Evolutionary conservation across 2,797 vertebrate species (phyloP).

Genomic region (Chrosomus eos): DNA sequence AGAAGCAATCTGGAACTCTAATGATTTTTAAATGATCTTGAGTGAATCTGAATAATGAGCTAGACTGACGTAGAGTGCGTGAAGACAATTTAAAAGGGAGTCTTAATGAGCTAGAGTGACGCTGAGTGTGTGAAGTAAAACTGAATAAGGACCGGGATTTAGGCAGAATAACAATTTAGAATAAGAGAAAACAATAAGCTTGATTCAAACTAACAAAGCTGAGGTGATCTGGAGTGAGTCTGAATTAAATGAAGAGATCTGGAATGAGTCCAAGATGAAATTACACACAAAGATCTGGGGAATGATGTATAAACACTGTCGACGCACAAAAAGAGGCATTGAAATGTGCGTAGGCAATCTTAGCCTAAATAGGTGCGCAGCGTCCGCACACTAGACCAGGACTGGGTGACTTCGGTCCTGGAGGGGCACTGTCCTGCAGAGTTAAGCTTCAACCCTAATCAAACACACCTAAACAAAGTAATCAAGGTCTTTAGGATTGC

Average conservation of each 20-base stretch:
- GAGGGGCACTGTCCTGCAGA: too few species aligned
- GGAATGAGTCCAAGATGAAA: background rate
- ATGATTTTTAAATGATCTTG: background rate
- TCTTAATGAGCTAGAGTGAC: background rate
- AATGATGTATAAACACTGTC: background rate
- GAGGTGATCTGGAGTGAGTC: background rate
- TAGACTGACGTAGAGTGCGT: background rate
- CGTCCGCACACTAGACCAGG: too few species aligned
- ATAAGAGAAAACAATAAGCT: background rate
- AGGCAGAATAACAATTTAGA: background rate
- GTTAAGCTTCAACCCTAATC: too few species aligned
- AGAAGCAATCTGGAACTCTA: background rate
- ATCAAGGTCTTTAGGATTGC: too few species aligned
- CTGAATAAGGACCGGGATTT: background rate
- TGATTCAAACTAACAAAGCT: background rate
- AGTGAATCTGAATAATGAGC: conserved; percentile 8
- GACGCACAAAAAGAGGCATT: too few species aligned
- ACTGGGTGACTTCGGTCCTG: too few species aligned
- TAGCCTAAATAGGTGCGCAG: too few species aligned
- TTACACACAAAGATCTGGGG: background rate
- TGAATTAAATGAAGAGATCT: background rate
- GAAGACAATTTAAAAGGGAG: background rate
- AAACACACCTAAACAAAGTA: too few species aligned
- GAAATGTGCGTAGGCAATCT: too few species aligned
- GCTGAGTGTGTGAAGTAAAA: background rate